Percentiles rank a stretch among this genome's conserved stretches.
Conservation (phyloP, 2,797 vertebrate species). For the Chanos chanos region DNA sequence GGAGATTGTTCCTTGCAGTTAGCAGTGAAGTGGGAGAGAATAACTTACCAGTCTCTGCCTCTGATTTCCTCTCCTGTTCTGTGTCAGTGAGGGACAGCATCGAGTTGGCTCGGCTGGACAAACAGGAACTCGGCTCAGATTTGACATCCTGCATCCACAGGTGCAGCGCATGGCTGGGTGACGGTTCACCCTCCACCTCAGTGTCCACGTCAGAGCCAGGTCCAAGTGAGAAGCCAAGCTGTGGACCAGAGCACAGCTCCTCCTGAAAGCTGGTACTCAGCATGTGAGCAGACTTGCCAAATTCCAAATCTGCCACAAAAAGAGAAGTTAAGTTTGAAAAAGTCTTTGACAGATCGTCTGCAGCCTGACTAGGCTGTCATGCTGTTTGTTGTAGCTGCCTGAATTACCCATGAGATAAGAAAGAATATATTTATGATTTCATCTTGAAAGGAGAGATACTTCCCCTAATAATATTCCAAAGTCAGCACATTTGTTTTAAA, state of each 20-base stretch:
- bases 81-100: conserved; percentile 80
- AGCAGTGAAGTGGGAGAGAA: too few species aligned
- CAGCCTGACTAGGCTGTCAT: background rate
- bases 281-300: conserved; percentile 80
- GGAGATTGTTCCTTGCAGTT: too few species aligned
- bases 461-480: background rate
- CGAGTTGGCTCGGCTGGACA: conserved; percentile 80
- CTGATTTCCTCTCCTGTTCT: conserved; percentile 80
- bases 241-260: conserved; percentile 72
- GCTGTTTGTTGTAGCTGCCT: background rate
- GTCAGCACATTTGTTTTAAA: background rate
- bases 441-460: background rate
- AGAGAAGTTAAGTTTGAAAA: conserved; percentile 4
- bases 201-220: conserved; percentile 86
- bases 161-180: conserved; percentile 81
- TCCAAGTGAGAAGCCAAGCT: conserved; percentile 82
- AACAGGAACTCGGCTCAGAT: conserved; percentile 77
- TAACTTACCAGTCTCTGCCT: conserved; percentile 81
- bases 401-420: background rate
- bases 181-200: conserved; percentile 84
- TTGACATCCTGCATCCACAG: conserved; percentile 87
- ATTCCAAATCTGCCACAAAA: conserved; percentile 81
- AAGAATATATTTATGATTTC: background rate
- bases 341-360: background rate
- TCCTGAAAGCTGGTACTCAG: conserved; percentile 84